phyloP scores from a whole-genome alignment of 92 coral and sea anemone genomes.

The Siderastrea radians region DNA sequence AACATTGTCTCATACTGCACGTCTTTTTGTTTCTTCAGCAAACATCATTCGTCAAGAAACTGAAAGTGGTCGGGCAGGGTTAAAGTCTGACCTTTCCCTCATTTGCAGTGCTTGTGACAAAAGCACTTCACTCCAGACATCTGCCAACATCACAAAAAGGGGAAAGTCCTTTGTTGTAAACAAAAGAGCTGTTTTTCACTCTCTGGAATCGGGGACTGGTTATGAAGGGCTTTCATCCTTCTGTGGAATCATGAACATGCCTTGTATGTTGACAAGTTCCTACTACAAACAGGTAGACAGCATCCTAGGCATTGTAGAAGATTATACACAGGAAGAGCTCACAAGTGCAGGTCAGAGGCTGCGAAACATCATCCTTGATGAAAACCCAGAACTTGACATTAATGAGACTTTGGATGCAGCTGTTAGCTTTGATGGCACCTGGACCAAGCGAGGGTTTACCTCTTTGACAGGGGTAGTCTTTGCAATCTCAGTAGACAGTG shows the following conservation, averaged over 20 bases:
- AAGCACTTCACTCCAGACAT: constrained; percentile 30
- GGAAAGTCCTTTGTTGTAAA: constrained; percentile 63
- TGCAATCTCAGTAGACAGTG: no score
- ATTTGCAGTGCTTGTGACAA: constrained; percentile 24
- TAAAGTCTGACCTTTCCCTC: constrained; percentile 42
- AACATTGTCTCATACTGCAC: no score
- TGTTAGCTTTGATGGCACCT: no score
- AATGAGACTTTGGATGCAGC: no score
- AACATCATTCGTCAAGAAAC: constrained; percentile 49
- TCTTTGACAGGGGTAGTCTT: no score
- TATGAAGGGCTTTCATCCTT: constrained; percentile 55
- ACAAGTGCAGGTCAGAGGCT: constrained; percentile 24
- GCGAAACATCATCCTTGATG: constrained; percentile 13
- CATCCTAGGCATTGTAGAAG: constrained; percentile 35
- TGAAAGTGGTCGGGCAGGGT: constrained; percentile 38
- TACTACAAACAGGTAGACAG: constrained; percentile 56
- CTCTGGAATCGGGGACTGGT: constrained; percentile 57
- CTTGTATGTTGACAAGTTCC: constrained; percentile 39
- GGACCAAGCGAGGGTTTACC: no score
- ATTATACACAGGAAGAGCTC: constrained; percentile 17
- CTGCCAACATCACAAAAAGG: constrained; percentile 39
- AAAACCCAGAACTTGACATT: no score
- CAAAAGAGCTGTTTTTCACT: constrained; percentile 58
- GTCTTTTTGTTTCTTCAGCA: constrained; percentile 40
- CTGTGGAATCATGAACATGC: constrained; percentile 48